phyloP scores from a whole-genome alignment of 2,888 invertebrate species.

The Drosophila nr. medialis region DNA sequence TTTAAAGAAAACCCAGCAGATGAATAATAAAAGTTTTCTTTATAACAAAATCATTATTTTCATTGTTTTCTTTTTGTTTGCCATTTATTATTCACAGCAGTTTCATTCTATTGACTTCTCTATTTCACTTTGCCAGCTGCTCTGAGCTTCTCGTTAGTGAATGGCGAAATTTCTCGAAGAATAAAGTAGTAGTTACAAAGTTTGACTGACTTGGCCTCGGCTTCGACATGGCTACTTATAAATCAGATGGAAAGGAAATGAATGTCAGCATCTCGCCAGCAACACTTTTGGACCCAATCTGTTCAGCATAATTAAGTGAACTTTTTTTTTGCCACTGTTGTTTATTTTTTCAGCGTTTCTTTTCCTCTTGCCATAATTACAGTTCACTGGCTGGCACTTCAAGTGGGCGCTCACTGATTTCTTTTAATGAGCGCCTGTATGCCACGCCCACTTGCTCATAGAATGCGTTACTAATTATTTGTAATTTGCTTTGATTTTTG shows the following conservation, averaged over 20 bases:
- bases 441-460: conserved; percentile 27
- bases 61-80: conserved; percentile 6
- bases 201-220: conserved; percentile 35
- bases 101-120: conserved; percentile 7
- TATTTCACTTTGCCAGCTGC: conserved; percentile 7
- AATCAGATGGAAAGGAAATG: conserved; percentile 26
- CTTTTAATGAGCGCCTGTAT: conserved; percentile 62
- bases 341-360: neutral
- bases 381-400: conserved; percentile 43
- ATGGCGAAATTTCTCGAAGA: neutral
- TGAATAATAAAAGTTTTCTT: neutral
- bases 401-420: conserved; percentile 35
- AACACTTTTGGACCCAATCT: conserved; percentile 32
- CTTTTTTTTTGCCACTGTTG: conserved; percentile 15
- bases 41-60: neutral
- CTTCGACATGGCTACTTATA: conserved; percentile 11
- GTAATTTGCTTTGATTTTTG: conserved; percentile 72
- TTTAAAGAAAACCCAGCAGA: neutral
- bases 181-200: conserved; percentile 23
- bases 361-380: conserved; percentile 53
- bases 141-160: conserved; percentile 29
- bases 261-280: conserved; percentile 26
- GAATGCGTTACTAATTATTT: conserved; percentile 70
- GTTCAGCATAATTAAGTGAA: conserved; percentile 60
- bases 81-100: conserved; percentile 17